phyloP scores from a whole-genome alignment of 2,113 vertebrate genomes.

The Stegastes partitus region DNA sequence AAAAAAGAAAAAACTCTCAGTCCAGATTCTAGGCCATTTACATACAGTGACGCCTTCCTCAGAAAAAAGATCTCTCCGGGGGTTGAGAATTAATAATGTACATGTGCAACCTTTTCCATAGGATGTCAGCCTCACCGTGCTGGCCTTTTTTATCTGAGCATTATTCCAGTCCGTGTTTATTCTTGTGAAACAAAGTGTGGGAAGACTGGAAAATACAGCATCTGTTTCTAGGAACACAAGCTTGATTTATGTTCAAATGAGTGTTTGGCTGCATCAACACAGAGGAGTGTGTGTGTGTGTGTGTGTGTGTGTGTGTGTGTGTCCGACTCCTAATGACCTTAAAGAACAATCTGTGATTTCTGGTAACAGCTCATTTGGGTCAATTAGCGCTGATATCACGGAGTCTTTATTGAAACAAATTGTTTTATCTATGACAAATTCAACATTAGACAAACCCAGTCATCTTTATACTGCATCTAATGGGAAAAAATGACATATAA shows the following conservation, averaged over 20 bases:
- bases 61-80: slow-evolving; percentile 10
- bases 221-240: slow-evolving; percentile 33
- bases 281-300: neutral
- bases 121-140: neutral
- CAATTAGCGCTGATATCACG: no score
- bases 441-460: no score
- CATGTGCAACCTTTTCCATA: slow-evolving; percentile 48
- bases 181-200: slow-evolving; percentile 22
- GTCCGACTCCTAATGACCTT: no score
- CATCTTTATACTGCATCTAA: no score
- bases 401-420: no score
- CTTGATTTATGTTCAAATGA: slow-evolving; percentile 33
- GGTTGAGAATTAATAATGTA: slow-evolving; percentile 24
- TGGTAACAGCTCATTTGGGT: no score
- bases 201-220: slow-evolving; percentile 32
- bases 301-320: slow-evolving; percentile 1
- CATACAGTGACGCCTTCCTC: neutral
- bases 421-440: no score
- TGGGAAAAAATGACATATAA: no score
- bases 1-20: neutral
- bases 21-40: neutral
- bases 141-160: slow-evolving; percentile 31
- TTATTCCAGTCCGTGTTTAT: slow-evolving; percentile 21
- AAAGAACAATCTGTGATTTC: no score
- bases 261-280: slow-evolving; percentile 8